Percentiles rank a stretch among this genome's conserved stretches.
Evolutionary conservation across 2,888 invertebrate species (phyloP).

Genomic region (Helobdella robusta): DNA sequence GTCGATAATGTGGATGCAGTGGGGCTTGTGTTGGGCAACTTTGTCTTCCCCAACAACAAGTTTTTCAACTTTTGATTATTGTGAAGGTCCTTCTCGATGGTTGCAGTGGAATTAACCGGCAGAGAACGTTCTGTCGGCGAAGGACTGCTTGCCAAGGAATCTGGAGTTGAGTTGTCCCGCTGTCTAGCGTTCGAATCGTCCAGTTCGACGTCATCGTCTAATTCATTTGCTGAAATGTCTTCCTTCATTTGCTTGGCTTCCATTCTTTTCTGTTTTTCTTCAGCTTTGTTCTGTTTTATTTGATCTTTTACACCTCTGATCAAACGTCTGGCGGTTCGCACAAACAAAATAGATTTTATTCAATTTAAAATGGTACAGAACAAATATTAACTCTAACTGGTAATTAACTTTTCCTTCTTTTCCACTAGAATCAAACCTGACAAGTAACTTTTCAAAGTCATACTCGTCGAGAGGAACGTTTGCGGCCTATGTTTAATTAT

Average conservation of each 20-base stretch:
- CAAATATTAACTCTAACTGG: constrained; percentile 38
- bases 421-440: constrained; percentile 39
- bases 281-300: constrained; percentile 29
- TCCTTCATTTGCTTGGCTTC: too few species aligned
- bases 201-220: neutral
- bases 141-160: neutral
- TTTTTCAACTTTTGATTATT: too few species aligned
- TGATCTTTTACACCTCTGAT: constrained; percentile 33
- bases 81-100: too few species aligned
- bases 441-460: constrained; percentile 41
- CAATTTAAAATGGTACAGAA: neutral
- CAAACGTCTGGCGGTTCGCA: constrained; percentile 27
- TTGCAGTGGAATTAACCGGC: too few species aligned
- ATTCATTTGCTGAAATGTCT: too few species aligned
- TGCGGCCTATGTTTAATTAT: constrained; percentile 42
- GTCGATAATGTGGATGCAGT: too few species aligned
- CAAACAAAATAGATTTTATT: neutral
- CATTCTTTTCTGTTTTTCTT: constrained; percentile 24
- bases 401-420: constrained; percentile 43
- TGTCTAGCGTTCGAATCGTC: neutral
- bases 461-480: constrained; percentile 42
- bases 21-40: too few species aligned
- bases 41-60: too few species aligned
- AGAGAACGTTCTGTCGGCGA: too few species aligned
- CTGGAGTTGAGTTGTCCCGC: neutral